Conservation (phyloP, 1,140 invertebrate species). For the Calephelis virginiensis region DNA sequence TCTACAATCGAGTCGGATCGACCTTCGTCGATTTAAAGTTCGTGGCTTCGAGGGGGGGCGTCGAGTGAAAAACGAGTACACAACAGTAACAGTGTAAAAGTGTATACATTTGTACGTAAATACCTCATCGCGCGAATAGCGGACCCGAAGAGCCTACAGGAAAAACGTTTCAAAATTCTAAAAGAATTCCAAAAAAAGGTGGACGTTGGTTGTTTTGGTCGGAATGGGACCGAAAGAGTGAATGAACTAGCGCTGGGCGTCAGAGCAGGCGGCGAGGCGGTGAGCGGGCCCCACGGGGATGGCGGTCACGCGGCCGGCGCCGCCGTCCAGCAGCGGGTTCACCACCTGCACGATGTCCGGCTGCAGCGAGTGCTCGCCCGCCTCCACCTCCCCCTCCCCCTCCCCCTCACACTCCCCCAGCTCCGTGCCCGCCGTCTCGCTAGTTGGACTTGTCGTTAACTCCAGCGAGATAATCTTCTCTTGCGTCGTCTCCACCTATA, state of each 20-base stretch:
- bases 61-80: constrained; percentile 4
- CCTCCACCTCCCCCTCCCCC: constrained; percentile 58
- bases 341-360: constrained; percentile 76
- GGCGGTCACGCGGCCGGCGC: constrained; percentile 67
- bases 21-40: constrained; percentile 25
- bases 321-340: constrained; percentile 71
- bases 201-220: constrained; percentile 20
- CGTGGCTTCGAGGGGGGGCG: not conserved
- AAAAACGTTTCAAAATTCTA: constrained; percentile 10
- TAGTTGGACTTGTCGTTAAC: constrained; percentile 82
- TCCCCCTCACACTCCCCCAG: constrained; percentile 71
- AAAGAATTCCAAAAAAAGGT: constrained; percentile 10
- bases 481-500: constrained; percentile 90
- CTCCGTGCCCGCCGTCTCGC: constrained; percentile 79
- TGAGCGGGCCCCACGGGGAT: constrained; percentile 69
- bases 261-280: constrained; percentile 51
- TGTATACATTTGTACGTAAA: constrained; percentile 16
- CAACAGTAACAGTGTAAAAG: constrained; percentile 9
- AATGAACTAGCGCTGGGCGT: constrained; percentile 34
- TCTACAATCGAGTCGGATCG: constrained; percentile 57
- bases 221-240: constrained; percentile 6
- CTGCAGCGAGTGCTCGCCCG: constrained; percentile 70
- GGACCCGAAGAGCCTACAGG: not conserved
- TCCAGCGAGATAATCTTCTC: constrained; percentile 93
- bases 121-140: not conserved